Evolutionary conservation across 1,140 invertebrate genomes (phyloP).

Genomic region (Drosophila funebris): DNA sequence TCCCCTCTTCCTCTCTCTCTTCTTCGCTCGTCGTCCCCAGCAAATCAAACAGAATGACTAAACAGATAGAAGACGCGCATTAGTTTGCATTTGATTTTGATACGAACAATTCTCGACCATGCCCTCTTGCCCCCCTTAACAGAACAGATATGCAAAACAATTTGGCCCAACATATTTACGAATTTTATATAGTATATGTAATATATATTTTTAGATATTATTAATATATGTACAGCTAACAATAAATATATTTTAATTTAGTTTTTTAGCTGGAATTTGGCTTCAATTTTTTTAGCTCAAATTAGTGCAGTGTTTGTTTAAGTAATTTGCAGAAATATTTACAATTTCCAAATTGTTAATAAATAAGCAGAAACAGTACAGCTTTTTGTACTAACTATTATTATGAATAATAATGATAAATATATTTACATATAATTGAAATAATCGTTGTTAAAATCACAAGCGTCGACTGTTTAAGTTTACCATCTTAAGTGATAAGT

Average conservation of each 20-base stretch:
- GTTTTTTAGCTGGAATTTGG: neutral
- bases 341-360: neutral
- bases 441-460: slow-evolving; percentile 22
- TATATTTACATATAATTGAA: slow-evolving; percentile 6
- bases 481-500: slow-evolving; percentile 32
- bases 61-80: slow-evolving; percentile 11
- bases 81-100: slow-evolving; percentile 16
- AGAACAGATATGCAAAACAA: slow-evolving; percentile 21
- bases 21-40: neutral
- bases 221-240: slow-evolving; percentile 6
- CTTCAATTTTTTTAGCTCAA: neutral
- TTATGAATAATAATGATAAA: neutral
- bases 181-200: slow-evolving; percentile 55
- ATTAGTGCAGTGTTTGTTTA: neutral
- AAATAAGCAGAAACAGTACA: neutral
- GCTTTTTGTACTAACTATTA: neutral
- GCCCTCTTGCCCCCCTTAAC: neutral
- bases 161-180: slow-evolving; percentile 30
- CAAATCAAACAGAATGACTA: slow-evolving; percentile 49
- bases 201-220: slow-evolving; percentile 7
- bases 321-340: neutral
- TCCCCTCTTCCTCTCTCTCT: neutral
- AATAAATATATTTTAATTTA: neutral
- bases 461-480: slow-evolving; percentile 36
- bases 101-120: neutral